phyloP scores from a whole-genome alignment of 2,888 invertebrate genomes.

The Branchellion lobata region DNA sequence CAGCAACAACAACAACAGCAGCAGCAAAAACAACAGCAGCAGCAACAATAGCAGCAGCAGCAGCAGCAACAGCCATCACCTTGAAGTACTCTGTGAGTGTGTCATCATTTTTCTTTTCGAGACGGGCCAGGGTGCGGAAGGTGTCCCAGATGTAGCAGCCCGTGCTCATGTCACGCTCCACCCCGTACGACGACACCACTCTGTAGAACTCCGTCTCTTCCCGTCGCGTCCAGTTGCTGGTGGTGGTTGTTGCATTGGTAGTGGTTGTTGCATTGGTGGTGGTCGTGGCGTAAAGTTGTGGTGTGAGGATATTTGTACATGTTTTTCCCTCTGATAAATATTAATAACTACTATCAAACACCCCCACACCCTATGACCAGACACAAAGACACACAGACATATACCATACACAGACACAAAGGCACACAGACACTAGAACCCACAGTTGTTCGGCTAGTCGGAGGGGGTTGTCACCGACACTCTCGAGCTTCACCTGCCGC shows the following conservation, averaged over 20 bases:
- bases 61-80: neutral
- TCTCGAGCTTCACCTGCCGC: constrained; percentile 44
- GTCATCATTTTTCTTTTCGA: constrained; percentile 91
- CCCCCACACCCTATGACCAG: too few species aligned
- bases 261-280: neutral
- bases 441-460: constrained; percentile 46
- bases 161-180: constrained; percentile 71
- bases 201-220: constrained; percentile 96
- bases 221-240: constrained; percentile 77
- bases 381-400: too few species aligned
- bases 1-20: neutral
- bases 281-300: too few species aligned
- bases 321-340: too few species aligned
- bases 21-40: neutral
- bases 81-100: constrained; percentile 94
- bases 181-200: constrained; percentile 91
- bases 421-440: neutral
- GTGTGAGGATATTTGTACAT: too few species aligned
- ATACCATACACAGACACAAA: too few species aligned
- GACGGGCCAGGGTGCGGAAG: constrained; percentile 83
- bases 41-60: neutral
- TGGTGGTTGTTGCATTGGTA: neutral
- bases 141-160: constrained; percentile 75
- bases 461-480: constrained; percentile 46
- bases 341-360: too few species aligned